Percentiles rank a stretch among this genome's conserved stretches.
These are phyloP conservation scores for Ifrita kowaldi DNA, from an alignment of 2,113 vertebrate species.

Conservation along the genomic window DNA sequence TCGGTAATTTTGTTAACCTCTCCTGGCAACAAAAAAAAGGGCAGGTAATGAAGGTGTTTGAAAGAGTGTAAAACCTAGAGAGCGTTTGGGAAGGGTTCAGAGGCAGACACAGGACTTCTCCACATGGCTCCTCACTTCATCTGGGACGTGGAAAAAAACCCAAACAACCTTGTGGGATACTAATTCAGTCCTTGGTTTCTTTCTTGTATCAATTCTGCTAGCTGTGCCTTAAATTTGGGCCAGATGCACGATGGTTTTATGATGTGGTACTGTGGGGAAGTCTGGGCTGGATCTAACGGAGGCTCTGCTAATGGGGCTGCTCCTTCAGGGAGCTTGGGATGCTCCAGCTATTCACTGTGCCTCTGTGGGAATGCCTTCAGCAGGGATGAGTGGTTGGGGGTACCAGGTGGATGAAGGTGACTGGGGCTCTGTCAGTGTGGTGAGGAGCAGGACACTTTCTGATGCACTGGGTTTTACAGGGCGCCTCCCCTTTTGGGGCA, in stretches of 20 bases:
- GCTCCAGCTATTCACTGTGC: not conserved
- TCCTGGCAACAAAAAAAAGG: not conserved
- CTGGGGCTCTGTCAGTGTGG: not conserved
- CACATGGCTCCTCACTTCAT: conserved; percentile 49
- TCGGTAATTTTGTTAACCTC: conserved; percentile 23
- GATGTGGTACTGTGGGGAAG: conserved; percentile 65
- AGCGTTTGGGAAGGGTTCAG: conserved; percentile 20
- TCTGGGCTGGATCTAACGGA: conserved; percentile 44
- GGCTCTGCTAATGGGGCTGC: not conserved
- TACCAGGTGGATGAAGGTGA: not conserved
- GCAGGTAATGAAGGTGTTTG: conserved; percentile 40
- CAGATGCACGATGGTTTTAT: conserved; percentile 68
- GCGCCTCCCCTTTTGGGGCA: not conserved
- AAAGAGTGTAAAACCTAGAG: conserved; percentile 35
- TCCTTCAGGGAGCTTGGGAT: conserved; percentile 6
- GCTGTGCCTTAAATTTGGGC: conserved; percentile 67
- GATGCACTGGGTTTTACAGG: not conserved
- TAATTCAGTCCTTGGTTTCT: conserved; percentile 72
- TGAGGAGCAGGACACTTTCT: not conserved
- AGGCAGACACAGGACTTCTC: conserved; percentile 19
- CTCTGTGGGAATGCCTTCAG: not conserved
- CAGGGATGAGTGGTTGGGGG: not conserved
- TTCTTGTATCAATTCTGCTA: conserved; percentile 68
- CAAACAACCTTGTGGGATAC: conserved; percentile 44
- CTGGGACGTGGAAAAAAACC: conserved; percentile 37